These are phyloP conservation scores for Ypsolopha scabrella DNA, from an alignment of 2,888 invertebrate genomes.

Conservation along the genomic window DNA sequence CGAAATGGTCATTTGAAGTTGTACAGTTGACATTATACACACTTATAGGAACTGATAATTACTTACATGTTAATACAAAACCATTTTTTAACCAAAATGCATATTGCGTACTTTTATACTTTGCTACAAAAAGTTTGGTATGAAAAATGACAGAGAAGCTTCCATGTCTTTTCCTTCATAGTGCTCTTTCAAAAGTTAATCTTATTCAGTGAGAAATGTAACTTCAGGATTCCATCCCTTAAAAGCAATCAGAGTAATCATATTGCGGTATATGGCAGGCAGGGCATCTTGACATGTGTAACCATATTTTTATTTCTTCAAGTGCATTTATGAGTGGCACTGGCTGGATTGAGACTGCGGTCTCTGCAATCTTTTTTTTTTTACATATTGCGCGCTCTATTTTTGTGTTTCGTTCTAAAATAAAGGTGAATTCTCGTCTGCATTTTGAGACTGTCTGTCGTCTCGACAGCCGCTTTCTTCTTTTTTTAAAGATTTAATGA, in stretches of 20 bases:
- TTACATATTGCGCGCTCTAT: too few relatives aligned
- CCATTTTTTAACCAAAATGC: too few relatives aligned
- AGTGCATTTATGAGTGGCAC: constrained; percentile 2
- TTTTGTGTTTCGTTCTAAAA: background rate
- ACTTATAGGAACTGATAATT: too few relatives aligned
- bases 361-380: too few relatives aligned
- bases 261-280: constrained; percentile 24
- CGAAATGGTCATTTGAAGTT: too few relatives aligned
- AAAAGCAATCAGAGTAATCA: constrained; percentile 29
- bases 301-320: background rate
- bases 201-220: background rate
- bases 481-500: background rate
- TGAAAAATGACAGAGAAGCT: too few relatives aligned
- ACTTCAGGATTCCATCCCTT: background rate
- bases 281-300: constrained; percentile 18
- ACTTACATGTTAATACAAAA: too few relatives aligned
- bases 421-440: background rate
- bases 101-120: too few relatives aligned
- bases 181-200: background rate
- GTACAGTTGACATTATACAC: too few relatives aligned
- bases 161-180: too few relatives aligned
- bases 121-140: too few relatives aligned
- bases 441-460: constrained; percentile 1
- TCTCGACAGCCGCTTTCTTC: background rate
- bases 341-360: background rate